Evolutionary conservation across 2,113 vertebrate genomes (phyloP).

Genomic region (Aplodontia rufa): DNA sequence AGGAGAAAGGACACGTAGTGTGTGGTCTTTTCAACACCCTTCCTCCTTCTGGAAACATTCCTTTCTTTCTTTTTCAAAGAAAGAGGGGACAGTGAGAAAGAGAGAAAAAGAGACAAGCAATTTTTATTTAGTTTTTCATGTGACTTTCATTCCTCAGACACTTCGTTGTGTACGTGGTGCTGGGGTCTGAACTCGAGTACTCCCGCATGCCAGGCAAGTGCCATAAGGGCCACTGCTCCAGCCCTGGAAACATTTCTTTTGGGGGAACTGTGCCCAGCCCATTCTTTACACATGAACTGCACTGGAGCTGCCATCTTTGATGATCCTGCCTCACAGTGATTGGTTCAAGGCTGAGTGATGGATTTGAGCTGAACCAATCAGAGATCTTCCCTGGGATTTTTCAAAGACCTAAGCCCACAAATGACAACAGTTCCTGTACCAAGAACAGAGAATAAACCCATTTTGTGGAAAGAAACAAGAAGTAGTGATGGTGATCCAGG

Average conservation of each 20-base stretch:
- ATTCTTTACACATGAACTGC: background rate
- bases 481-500: no score
- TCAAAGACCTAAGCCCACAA: background rate
- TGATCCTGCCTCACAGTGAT: background rate
- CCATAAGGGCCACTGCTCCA: no score
- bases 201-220: no score
- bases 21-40: background rate
- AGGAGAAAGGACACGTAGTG: background rate
- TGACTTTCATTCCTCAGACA: no score
- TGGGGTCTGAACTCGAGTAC: no score
- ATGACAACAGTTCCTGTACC: background rate
- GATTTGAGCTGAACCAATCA: background rate
- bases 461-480: background rate
- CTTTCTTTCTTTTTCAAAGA: no score
- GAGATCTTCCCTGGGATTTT: background rate
- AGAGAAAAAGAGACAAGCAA: no score
- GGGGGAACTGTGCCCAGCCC: background rate
- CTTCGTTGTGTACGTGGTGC: no score
- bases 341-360: background rate
- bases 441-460: background rate
- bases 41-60: background rate
- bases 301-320: background rate
- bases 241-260: background rate
- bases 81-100: no score
- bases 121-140: no score